Evolutionary conservation across 92 coral and sea anemone genomes (phyloP), one percentile per base, ranked within the genome.

Genomic region (Siderastrea siderea): DNA sequence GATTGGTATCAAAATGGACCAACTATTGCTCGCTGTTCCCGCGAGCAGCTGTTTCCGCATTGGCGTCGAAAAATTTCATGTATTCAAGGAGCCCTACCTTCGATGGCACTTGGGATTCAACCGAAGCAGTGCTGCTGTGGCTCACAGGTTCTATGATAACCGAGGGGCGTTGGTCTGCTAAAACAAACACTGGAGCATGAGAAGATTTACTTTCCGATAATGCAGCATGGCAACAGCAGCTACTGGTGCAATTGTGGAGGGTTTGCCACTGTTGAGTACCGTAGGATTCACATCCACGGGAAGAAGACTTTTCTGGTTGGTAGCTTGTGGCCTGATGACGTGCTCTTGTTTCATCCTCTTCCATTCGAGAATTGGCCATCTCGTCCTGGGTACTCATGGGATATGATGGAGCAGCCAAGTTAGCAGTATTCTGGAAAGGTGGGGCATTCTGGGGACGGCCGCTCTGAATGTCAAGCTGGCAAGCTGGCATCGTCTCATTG

Each of bases 61-160:
- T 26, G 38, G 38, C 38, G 38, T 26, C 38, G 38, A 0, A 26
- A 26, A 26, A 26, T 26, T 26, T 26, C 38, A 0, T 26, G 38
- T 26, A 26, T 26, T 26, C 38, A 26, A 26, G 38, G 38, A 26
- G 38, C 4, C 17, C 47, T 82, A 82, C 86, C 86, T 68, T 71
- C 13, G 58, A 46, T 53, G 86, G 86, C 67, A 82, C 57, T 55
- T 82, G 86, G 2, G 86, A 82, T 14, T 16, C 15, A 7, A 77
- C 58, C 1, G 77, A 58, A 3, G 55, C 68, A 14, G 38, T 47
- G 70, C 7, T 82, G 59, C 3, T 16, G 53, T 78, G 45, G 50
- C 48, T 59, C 3, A 82, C 75, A 1, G 86, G 86, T 7, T 70
- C 86, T 78, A 82, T 82, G 44, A 82, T 82, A 68, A 82, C 86